Conservation (phyloP, 2,888 invertebrate species). For the Acanthosepion pharaonis region DNA sequence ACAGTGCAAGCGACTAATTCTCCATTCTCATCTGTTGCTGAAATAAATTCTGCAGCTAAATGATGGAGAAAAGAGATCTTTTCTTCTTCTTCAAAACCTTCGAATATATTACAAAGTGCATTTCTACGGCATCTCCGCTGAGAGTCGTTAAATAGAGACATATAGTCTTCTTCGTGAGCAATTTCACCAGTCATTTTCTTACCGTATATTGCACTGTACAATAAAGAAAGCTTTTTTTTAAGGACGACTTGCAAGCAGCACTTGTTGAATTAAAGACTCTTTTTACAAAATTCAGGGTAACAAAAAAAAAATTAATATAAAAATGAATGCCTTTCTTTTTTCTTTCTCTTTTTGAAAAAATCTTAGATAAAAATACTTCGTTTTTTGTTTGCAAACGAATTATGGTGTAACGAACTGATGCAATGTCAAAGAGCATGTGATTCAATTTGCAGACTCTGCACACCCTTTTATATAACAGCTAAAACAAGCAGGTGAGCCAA, state of each 20-base stretch:
- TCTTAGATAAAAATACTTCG: too few relatives aligned
- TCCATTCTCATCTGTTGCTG: background rate
- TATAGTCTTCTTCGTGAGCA: background rate
- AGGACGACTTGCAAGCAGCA: too few relatives aligned
- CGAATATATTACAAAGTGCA: background rate
- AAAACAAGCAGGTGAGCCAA: background rate
- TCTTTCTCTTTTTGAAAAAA: too few relatives aligned
- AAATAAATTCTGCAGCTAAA: background rate
- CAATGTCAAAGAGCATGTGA: background rate
- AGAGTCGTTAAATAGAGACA: background rate
- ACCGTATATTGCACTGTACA: too few relatives aligned
- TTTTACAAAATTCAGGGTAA: too few relatives aligned
- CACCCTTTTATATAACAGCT: background rate
- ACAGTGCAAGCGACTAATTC: background rate
- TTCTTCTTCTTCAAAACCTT: background rate
- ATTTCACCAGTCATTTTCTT: background rate
- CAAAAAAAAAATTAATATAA: too few relatives aligned
- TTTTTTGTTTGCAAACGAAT: too few relatives aligned
- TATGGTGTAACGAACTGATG: too few relatives aligned
- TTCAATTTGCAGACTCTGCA: background rate
- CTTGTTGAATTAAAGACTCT: too few relatives aligned
- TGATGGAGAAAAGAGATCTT: background rate
- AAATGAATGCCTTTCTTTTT: too few relatives aligned
- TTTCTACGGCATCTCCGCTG: constrained; percentile 14
- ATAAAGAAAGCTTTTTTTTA: too few relatives aligned